Evolutionary conservation across 1,140 invertebrate genomes (phyloP).

Genomic region (Drosophila funebris): DNA sequence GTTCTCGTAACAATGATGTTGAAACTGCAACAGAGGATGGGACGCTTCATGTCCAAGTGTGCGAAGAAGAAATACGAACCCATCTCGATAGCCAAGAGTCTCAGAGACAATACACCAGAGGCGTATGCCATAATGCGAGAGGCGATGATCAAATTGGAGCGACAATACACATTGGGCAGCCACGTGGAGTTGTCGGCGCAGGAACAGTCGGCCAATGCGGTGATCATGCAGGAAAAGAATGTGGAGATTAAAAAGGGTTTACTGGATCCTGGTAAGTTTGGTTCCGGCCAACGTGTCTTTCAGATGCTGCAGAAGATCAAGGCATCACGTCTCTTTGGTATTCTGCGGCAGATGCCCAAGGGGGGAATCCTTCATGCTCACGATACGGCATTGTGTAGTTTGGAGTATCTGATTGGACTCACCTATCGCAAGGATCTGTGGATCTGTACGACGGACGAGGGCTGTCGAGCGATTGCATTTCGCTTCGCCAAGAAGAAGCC

Average conservation of each 20-base stretch:
- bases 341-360: slow-evolving; percentile 89
- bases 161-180: slow-evolving; percentile 15
- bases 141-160: slow-evolving; percentile 30
- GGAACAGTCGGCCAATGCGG: slow-evolving; percentile 49
- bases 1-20: not conserved
- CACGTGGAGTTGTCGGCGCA: slow-evolving; percentile 24
- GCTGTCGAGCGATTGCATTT: slow-evolving; percentile 68
- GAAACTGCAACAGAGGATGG: not conserved
- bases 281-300: slow-evolving; percentile 86
- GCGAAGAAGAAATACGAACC: not conserved
- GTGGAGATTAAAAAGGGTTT: slow-evolving; percentile 40
- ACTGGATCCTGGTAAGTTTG: slow-evolving; percentile 41
- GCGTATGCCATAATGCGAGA: slow-evolving; percentile 36
- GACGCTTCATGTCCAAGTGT: not conserved
- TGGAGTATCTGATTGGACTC: slow-evolving; percentile 84
- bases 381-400: slow-evolving; percentile 87
- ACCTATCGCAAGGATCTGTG: slow-evolving; percentile 62
- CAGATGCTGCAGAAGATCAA: slow-evolving; percentile 85
- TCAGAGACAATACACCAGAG: slow-evolving; percentile 34
- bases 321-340: slow-evolving; percentile 87
- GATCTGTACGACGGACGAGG: slow-evolving; percentile 52
- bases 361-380: slow-evolving; percentile 90
- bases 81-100: slow-evolving; percentile 26
- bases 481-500: slow-evolving; percentile 83
- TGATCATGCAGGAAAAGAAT: slow-evolving; percentile 41